Evolutionary conservation across 2,888 invertebrate genomes (phyloP).

Genomic region (Drosophila meridiana): DNA sequence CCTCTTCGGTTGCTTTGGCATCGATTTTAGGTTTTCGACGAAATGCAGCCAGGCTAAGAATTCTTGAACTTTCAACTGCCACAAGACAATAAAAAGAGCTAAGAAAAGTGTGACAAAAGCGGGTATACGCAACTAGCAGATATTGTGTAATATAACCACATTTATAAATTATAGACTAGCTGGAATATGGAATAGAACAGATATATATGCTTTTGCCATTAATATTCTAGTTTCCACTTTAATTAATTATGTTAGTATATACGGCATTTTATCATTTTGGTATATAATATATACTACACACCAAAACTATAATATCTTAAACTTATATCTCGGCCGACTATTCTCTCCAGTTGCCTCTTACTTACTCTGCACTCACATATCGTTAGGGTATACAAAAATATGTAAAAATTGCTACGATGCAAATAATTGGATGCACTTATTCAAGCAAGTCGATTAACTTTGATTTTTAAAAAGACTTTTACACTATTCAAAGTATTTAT

Average conservation of each 20-base stretch:
- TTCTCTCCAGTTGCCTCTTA: too few relatives aligned
- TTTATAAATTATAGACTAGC: background rate
- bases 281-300: background rate
- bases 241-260: background rate
- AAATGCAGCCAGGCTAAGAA: conserved; percentile 31
- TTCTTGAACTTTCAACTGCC: conserved; percentile 22
- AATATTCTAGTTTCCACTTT: background rate
- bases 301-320: too few relatives aligned
- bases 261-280: background rate
- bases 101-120: too few relatives aligned
- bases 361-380: background rate
- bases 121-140: background rate
- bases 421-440: conserved; percentile 30
- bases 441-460: conserved; percentile 9
- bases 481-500: background rate
- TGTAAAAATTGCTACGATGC: conserved; percentile 3
- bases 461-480: background rate
- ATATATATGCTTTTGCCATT: background rate
- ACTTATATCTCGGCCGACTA: too few relatives aligned
- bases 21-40: conserved; percentile 27
- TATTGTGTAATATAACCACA: background rate
- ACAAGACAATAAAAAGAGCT: background rate
- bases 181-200: background rate
- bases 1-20: conserved; percentile 44
- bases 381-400: too few relatives aligned